Base-by-base conservation (phyloP, 1,140 invertebrate genomes). In the Polypedilum vanderplanki region DNA sequence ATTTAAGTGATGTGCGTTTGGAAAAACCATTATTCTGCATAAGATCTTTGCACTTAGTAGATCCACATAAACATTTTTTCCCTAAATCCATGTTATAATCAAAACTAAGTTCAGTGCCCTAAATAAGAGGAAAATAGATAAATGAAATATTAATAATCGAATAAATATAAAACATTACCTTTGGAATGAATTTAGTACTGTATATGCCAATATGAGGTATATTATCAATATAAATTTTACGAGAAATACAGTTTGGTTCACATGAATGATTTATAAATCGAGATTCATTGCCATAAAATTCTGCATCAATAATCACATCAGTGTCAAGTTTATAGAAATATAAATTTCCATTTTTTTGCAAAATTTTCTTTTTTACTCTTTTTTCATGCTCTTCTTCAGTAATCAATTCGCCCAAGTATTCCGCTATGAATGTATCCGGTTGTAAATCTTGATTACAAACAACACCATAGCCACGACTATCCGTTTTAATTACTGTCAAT, bases 341-440 rank as follows among this genome's bases (percentile, higher is more conserved):
- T 83, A 92, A 98, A 83, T 98, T 96, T 77, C 93, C 91, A 79
- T 97, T 91, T 76, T 95, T 90, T 24, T 90, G 87, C 78, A 91
- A 88, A 78, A 93, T 90, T 82, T 94, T 95, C 74, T 89, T 85
- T 46, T 87, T 81, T 78, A 98, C 87, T 74, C 96, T 87, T 33
- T 88, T 84, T 76, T 90, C 88, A 80, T 95, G 96, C 82, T 98
- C 96, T 24, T 90, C 89, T 79, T 95, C 92, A 80, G 97, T 94
- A 76, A 98, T 96, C 73, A 98, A 83, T 82, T 98, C 97, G 10
- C 97, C 96, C 0, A 98, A 95, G 81, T 98, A 98, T 82, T 98
- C 97, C 75, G 96, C 93, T 1, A 98, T 90, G 84, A 98, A 97
- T 78, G 91, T 89, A 40, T 95, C 93, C 81, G 83, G 82, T 80